phyloP scores from a whole-genome alignment of 2,888 invertebrate species.

The Geotrupes spiniger region DNA sequence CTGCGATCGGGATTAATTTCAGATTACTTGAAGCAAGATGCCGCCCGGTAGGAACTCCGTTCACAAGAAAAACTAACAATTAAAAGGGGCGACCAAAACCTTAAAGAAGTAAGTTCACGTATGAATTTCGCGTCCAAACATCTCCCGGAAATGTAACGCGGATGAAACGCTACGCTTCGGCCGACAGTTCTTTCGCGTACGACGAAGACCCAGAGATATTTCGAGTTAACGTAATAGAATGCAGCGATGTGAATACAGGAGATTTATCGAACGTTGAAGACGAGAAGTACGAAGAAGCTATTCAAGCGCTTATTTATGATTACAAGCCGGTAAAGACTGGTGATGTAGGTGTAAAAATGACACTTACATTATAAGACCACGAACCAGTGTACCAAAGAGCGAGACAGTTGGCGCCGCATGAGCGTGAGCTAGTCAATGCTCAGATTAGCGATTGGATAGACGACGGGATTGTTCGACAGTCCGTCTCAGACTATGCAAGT shows the following conservation, averaged over 20 bases:
- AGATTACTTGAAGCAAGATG: too few relatives aligned
- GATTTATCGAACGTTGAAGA: conserved; percentile 5
- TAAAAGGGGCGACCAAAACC: too few relatives aligned
- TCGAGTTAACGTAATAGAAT: too few relatives aligned
- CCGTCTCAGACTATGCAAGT: conserved; percentile 39
- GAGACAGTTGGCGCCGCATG: conserved; percentile 28
- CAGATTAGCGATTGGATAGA: conserved; percentile 38
- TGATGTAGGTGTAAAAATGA: conserved; percentile 31
- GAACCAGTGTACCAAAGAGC: conserved; percentile 32
- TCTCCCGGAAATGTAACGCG: too few relatives aligned
- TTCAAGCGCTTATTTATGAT: conserved; percentile 22
- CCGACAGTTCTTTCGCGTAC: not conserved
- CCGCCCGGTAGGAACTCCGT: too few relatives aligned
- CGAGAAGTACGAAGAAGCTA: conserved; percentile 7
- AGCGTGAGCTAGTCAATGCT: conserved; percentile 32
- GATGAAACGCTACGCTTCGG: not conserved
- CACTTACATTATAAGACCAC: conserved; percentile 35
- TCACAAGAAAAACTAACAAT: too few relatives aligned
- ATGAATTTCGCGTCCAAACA: too few relatives aligned
- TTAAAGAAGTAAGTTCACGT: too few relatives aligned
- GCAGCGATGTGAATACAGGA: not conserved
- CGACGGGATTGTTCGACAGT: conserved; percentile 36
- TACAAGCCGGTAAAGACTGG: conserved; percentile 29
- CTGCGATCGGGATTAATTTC: too few relatives aligned
- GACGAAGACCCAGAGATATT: not conserved